Evolutionary conservation across 2,797 vertebrate genomes (phyloP).

Genomic region (Arnoldichthys spilopterus): DNA sequence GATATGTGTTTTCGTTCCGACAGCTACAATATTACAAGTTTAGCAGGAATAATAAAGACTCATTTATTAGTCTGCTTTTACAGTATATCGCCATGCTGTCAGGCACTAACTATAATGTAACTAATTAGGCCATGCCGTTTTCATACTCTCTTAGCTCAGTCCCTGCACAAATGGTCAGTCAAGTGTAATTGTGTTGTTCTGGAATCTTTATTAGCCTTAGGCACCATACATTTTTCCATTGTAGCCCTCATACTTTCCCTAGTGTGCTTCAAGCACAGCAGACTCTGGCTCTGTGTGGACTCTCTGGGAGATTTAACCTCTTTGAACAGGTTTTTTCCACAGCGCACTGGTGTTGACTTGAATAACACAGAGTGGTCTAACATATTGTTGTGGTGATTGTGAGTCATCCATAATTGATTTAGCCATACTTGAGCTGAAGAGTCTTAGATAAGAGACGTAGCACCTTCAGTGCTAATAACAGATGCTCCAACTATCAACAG

Average conservation of each 20-base stretch:
- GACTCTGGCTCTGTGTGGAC: not conserved
- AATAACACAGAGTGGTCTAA: conserved; percentile 5
- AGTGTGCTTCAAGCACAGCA: not conserved
- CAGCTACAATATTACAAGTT: not conserved
- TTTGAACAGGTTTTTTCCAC: not conserved
- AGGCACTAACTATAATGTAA: conserved; percentile 7
- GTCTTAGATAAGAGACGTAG: conserved; percentile 14
- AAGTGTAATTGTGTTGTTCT: not conserved
- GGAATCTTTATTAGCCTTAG: conserved; percentile 11
- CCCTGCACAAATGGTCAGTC: conserved; percentile 19
- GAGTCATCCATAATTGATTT: conserved; percentile 38
- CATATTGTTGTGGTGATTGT: conserved; percentile 11
- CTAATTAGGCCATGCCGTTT: conserved; percentile 12
- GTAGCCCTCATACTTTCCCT: not conserved
- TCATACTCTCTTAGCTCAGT: conserved; percentile 32
- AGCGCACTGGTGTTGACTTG: conserved; percentile 2
- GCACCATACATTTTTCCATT: not conserved
- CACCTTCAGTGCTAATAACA: conserved; percentile 24
- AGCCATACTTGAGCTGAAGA: conserved; percentile 23
- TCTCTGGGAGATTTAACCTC: conserved; percentile 1
- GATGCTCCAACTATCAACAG: conserved; percentile 11
- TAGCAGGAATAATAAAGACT: not conserved
- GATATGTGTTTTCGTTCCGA: too few species aligned
- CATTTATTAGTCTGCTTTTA: not conserved
- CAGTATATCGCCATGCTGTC: not conserved